phyloP scores from a whole-genome alignment of 2,888 invertebrate genomes.

The Ormyrus pomaceus region DNA sequence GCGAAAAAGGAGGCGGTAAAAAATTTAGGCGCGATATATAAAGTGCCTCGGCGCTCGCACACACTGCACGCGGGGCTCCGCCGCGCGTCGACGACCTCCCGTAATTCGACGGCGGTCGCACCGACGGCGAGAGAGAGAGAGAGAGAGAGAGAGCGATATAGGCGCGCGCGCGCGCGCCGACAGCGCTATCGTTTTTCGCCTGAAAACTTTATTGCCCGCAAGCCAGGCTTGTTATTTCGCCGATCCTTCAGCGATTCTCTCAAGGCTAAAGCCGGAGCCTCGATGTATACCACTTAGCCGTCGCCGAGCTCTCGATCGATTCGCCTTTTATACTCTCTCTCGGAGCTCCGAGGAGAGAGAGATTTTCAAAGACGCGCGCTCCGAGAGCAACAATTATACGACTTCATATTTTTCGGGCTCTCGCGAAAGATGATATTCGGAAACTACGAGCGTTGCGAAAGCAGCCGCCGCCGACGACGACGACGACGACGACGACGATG shows the following conservation, averaged over 20 bases:
- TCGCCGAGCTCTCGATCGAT: not conserved
- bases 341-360: not conserved
- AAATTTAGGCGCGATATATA: not conserved
- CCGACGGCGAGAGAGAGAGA: too few species aligned
- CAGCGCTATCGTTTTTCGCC: constrained; percentile 46
- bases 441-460: not conserved
- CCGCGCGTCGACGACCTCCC: constrained; percentile 39
- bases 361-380: not conserved
- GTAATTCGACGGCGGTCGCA: constrained; percentile 33
- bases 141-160: not conserved
- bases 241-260: not conserved
- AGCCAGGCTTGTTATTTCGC: constrained; percentile 37
- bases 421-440: constrained; percentile 13
- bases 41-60: not conserved
- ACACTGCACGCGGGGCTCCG: constrained; percentile 35
- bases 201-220: constrained; percentile 45
- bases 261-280: not conserved
- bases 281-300: not conserved
- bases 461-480: not conserved
- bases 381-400: constrained; percentile 19
- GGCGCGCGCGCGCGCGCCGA: not conserved
- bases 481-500: too few species aligned
- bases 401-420: constrained; percentile 17
- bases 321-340: not conserved
- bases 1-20: not conserved